phyloP scores from a whole-genome alignment of 2,113 vertebrate species.

The Alethe diademata region DNA sequence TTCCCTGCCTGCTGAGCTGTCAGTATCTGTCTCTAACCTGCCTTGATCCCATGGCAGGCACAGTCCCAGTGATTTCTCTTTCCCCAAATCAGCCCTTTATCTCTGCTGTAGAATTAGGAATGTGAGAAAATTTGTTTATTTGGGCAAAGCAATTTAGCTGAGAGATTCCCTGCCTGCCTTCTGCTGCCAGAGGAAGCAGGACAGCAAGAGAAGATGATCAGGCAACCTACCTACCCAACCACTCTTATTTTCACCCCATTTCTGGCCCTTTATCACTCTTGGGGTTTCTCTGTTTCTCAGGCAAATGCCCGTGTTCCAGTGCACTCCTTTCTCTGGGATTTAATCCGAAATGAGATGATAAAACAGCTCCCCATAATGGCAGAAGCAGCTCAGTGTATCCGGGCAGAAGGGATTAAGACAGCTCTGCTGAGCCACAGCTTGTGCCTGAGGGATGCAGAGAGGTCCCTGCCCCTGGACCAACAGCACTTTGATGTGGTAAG shows the following conservation, averaged over 20 bases:
- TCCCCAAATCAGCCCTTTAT: background rate
- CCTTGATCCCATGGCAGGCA: background rate
- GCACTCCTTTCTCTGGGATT: conserved; percentile 69
- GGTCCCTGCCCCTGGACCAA: conserved; percentile 67
- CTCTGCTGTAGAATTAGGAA: background rate
- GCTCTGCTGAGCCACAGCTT: conserved; percentile 78
- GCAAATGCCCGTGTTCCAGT: conserved; percentile 64
- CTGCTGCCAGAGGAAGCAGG: background rate
- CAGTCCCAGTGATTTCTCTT: background rate
- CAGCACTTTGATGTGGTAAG: conserved; percentile 82
- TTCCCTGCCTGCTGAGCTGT: background rate
- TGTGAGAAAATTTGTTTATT: background rate
- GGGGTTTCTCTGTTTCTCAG: conserved; percentile 47
- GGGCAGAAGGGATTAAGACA: conserved; percentile 75
- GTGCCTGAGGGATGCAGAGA: conserved; percentile 54
- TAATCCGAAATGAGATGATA: conserved; percentile 64
- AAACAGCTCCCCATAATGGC: conserved; percentile 76
- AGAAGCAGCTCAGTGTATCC: conserved; percentile 74
- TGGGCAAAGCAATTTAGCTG: background rate
- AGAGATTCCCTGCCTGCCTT: background rate
- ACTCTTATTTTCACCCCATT: background rate
- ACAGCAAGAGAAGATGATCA: background rate
- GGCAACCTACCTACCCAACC: background rate
- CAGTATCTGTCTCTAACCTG: background rate
- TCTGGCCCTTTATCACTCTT: background rate